Base-by-base conservation (phyloP, 2,888 invertebrate species). In the Dryadula phaetusa region DNA sequence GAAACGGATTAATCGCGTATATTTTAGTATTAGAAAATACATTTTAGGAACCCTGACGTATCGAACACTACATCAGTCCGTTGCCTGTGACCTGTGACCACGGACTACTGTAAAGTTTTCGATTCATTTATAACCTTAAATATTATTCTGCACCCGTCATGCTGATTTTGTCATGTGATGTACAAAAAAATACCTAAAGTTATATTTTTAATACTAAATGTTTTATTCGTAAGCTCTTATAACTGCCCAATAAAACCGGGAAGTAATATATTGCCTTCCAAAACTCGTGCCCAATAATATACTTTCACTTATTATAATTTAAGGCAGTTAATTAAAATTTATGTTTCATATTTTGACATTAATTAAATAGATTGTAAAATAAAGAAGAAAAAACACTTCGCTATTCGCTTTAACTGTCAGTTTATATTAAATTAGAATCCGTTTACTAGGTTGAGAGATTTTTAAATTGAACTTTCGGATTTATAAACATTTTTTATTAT, bases 231-330 rank as follows among this genome's bases (percentile, higher is more conserved):
- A 52, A 28, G 5, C 28, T 16, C 16, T 40, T 56, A n/a, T 16
- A 56, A 22, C 22, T 22, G 56, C 16, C 56, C 22, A 22, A 14
- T 6, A 32, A 60, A 46, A 44, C 28, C 32, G 60, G 18, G 46
- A 16, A 44, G 28, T 44, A 44, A 6, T 14, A 18, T 60, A 60
- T 60, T 46, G 44, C 28, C 18, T 44, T 44, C 32, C 60, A 18
- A 60, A 42, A 28, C 18, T 16, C 16, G 44, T 32, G 28, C 18
- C 60, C 60, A 60, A 60, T 20, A 10, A 28, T 46, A 25, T 12
- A 60, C 60, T 60, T 46, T 60, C 60, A 60, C 46, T 60, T 60
- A 60, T 46, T 60, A 44, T 60, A 60, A 60, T 44, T 60, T 60
- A 20, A 32, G 46, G 32, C 14, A 32, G 28, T 46, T 60, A 32